A percentile compares a stretch with the other conserved stretches of the same genome.
phyloP scores from a whole-genome alignment of 2,113 vertebrate genomes.

The Protomyctophum bolini region DNA sequence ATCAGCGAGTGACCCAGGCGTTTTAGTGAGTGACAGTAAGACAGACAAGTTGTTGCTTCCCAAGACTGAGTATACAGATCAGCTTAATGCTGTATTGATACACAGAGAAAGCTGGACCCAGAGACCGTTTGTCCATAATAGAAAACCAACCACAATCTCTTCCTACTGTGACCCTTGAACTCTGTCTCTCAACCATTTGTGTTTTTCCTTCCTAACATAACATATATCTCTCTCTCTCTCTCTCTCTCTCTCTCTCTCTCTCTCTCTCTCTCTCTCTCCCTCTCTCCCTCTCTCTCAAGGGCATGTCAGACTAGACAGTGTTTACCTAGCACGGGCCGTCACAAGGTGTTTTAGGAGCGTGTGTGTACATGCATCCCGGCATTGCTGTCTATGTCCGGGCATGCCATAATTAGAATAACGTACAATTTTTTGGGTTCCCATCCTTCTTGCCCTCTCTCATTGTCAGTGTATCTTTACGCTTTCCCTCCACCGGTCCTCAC shows the following conservation, averaged over 20 bases:
- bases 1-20: no score
- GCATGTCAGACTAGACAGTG: conserved; percentile 62
- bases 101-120: neutral
- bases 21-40: no score
- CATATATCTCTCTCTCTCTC: neutral
- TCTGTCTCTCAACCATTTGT: conserved; percentile 43
- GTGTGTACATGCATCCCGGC: conserved; percentile 77
- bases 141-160: conserved; percentile 1
- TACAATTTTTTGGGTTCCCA: conserved; percentile 75
- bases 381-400: conserved; percentile 79
- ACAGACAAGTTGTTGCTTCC: neutral
- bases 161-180: conserved; percentile 61
- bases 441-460: conserved; percentile 62
- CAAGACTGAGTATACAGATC: neutral
- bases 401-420: conserved; percentile 81
- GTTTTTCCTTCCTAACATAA: conserved; percentile 8
- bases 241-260: conserved; percentile 18
- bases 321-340: conserved; percentile 75
- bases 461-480: conserved; percentile 58
- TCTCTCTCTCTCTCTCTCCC: conserved; percentile 8
- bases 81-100: conserved; percentile 38
- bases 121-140: conserved; percentile 11
- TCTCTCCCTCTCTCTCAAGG: conserved; percentile 18
- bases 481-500: conserved; percentile 57
- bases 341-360: conserved; percentile 72